Evolutionary conservation across 2,888 invertebrate genomes (phyloP).

Genomic region (Drosophila subquinaria): DNA sequence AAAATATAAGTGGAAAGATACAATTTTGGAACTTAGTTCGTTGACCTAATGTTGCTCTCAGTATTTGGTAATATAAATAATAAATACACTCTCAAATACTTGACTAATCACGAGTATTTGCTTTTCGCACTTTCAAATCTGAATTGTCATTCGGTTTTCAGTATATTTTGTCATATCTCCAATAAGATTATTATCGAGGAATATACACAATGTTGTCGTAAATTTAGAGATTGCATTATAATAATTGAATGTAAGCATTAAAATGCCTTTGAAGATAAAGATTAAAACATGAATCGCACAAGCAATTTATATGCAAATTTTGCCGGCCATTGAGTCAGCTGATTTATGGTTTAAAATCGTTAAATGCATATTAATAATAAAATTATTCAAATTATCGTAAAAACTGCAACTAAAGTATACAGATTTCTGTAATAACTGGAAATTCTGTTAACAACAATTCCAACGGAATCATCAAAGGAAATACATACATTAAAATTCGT

Average conservation of each 20-base stretch:
- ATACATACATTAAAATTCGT: background rate
- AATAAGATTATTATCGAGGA: conserved; percentile 3
- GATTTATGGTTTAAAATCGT: conserved; percentile 49
- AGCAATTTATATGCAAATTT: conserved; percentile 56
- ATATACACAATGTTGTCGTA: conserved; percentile 3
- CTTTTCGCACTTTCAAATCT: conserved; percentile 7
- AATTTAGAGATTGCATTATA: conserved; percentile 32
- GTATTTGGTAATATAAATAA: conserved; percentile 27
- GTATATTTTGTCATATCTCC: background rate
- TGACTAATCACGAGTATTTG: conserved; percentile 1
- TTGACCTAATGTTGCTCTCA: conserved; percentile 30
- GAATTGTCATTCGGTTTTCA: conserved; percentile 1
- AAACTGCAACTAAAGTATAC: conserved; percentile 1
- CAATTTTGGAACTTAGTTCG: conserved; percentile 24
- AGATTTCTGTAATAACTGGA: background rate
- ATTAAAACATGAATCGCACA: conserved; percentile 60
- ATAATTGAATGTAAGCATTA: conserved; percentile 53
- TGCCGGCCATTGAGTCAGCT: conserved; percentile 13
- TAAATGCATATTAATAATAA: conserved; percentile 60
- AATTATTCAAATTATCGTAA: conserved; percentile 40
- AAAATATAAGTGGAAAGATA: conserved; percentile 19
- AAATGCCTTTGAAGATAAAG: conserved; percentile 34
- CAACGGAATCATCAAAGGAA: conserved; percentile 1
- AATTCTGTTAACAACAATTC: conserved; percentile 2
- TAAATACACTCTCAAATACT: background rate